Evolutionary conservation across 2,797 vertebrate genomes (phyloP).

Genomic region (Neosalanx taihuensis): DNA sequence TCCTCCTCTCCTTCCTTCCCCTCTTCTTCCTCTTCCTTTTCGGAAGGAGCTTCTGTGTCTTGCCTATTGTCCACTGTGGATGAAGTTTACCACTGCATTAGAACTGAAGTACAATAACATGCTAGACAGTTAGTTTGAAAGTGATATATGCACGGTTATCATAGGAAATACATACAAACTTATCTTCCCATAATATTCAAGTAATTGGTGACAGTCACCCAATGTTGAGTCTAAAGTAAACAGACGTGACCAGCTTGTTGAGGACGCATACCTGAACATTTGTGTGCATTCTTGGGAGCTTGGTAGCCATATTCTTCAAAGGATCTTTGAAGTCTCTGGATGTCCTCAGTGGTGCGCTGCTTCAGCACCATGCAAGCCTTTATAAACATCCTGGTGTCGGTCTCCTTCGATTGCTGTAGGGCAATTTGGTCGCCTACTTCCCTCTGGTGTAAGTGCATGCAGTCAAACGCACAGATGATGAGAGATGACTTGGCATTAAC

Average conservation of each 20-base stretch:
- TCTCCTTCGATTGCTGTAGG: conserved; percentile 57
- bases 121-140: background rate
- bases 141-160: background rate
- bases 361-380: conserved; percentile 75
- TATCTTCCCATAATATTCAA: no score
- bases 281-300: conserved; percentile 43
- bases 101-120: no score
- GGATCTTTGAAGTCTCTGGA: conserved; percentile 72
- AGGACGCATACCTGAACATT: conserved; percentile 61
- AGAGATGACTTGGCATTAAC: background rate
- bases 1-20: conserved; percentile 7
- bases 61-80: conserved; percentile 31
- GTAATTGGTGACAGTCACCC: no score
- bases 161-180: no score
- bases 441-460: conserved; percentile 57
- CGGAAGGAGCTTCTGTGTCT: conserved; percentile 23
- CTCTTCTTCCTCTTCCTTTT: conserved; percentile 36
- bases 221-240: background rate
- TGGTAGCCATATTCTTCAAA: conserved; percentile 85
- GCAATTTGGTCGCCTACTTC: conserved; percentile 66
- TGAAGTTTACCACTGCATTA: background rate
- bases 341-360: conserved; percentile 72
- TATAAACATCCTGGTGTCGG: conserved; percentile 71
- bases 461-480: background rate
- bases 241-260: background rate